A percentile compares a stretch with the other conserved stretches of the same genome.
Conservation (phyloP, 2,888 invertebrate genomes). For the Zelleria hepariella region DNA sequence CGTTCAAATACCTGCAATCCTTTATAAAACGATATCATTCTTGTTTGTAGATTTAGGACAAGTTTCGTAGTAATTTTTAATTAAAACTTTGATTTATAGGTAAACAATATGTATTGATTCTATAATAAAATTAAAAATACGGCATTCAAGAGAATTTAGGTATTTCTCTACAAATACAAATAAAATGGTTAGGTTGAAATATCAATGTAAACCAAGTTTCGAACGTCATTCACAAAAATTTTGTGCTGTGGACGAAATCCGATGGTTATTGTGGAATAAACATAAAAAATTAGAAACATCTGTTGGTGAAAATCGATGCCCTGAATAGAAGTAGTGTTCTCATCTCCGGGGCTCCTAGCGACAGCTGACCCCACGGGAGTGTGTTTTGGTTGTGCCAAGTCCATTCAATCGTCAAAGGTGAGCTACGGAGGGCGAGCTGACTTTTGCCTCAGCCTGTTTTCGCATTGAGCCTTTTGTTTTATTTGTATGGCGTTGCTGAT, state of each 20-base stretch:
- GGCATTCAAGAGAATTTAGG: too few relatives aligned
- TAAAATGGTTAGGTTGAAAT: too few relatives aligned
- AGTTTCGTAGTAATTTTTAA: too few relatives aligned
- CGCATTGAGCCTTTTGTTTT: conserved; percentile 11
- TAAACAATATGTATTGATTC: too few relatives aligned
- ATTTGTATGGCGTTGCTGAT: conserved; percentile 20
- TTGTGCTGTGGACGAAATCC: conserved; percentile 35
- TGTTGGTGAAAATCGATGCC: conserved; percentile 52
- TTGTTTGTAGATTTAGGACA: too few relatives aligned
- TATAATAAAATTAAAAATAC: too few relatives aligned
- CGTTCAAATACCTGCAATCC: conserved; percentile 10
- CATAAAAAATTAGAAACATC: conserved; percentile 43
- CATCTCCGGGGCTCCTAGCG: conserved; percentile 33
- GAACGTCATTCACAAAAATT: conserved; percentile 38
- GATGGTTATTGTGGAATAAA: conserved; percentile 48
- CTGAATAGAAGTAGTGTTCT: conserved; percentile 34
- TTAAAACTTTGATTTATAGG: too few relatives aligned
- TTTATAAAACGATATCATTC: neutral
- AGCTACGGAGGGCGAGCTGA: conserved; percentile 28
- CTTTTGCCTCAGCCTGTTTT: conserved; percentile 49
- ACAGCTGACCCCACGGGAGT: conserved; percentile 37
- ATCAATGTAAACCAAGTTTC: too few relatives aligned
- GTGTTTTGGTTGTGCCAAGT: conserved; percentile 35
- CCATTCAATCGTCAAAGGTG: conserved; percentile 61
- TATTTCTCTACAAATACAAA: neutral